Conservation (phyloP, 2,888 invertebrate species). For the Sicus ferrugineus region DNA sequence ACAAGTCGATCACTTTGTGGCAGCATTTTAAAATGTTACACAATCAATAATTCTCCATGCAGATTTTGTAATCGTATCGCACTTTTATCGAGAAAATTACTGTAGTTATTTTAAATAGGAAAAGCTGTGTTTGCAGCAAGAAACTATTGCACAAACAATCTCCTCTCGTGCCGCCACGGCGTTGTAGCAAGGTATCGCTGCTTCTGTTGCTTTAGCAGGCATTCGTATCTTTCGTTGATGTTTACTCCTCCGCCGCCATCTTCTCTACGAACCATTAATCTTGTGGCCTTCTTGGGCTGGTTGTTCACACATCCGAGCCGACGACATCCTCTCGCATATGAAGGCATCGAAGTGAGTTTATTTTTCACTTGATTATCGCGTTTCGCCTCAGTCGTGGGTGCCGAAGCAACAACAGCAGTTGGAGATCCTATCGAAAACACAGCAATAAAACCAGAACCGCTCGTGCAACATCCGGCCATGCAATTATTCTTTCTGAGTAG, state of each 20-base stretch:
- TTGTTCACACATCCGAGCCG: neutral
- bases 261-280: slow-evolving; percentile 19
- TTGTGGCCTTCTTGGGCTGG: neutral
- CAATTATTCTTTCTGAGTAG: neutral
- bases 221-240: no score
- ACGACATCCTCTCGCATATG: neutral
- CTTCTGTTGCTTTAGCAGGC: neutral
- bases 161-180: neutral
- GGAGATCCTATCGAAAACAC: neutral
- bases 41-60: neutral
- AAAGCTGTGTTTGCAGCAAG: neutral
- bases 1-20: no score
- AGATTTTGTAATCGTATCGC: neutral
- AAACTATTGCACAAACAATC: neutral
- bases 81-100: neutral
- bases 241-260: no score
- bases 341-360: slow-evolving; percentile 15
- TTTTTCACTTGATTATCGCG: slow-evolving; percentile 31
- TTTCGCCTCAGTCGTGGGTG: slow-evolving; percentile 20
- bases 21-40: slow-evolving; percentile 28
- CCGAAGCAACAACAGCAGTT: slow-evolving; percentile 14
- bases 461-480: slow-evolving; percentile 27
- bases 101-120: neutral
- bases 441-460: slow-evolving; percentile 8
- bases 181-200: no score